A percentile compares a stretch with the other conserved stretches of the same genome.
Evolutionary conservation across 2,888 invertebrate species (phyloP).

Genomic region (Microchrysa polita): DNA sequence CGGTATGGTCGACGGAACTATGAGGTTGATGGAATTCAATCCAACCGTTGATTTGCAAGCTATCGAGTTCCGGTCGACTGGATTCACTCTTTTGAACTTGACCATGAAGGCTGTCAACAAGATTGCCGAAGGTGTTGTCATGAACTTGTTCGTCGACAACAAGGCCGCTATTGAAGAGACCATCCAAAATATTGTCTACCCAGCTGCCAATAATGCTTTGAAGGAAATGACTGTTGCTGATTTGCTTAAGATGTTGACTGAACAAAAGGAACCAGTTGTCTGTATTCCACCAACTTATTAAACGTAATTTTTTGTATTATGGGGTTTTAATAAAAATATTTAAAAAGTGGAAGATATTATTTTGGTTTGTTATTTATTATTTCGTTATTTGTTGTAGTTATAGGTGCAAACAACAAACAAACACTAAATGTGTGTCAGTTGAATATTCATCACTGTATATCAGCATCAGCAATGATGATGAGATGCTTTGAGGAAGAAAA

Average conservation of each 20-base stretch:
- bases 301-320: neutral
- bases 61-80: conserved; percentile 19
- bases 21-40: conserved; percentile 20
- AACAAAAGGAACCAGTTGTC: conserved; percentile 22
- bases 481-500: no score
- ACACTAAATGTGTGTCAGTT: no score
- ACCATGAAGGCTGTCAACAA: conserved; percentile 31
- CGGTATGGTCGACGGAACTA: conserved; percentile 32
- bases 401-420: no score
- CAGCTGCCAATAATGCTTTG: conserved; percentile 35
- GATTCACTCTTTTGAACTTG: conserved; percentile 7
- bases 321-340: no score
- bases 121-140: conserved; percentile 8
- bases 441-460: no score
- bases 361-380: no score
- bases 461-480: no score
- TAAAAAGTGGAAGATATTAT: no score
- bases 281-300: conserved; percentile 30
- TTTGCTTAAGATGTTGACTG: conserved; percentile 37
- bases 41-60: neutral
- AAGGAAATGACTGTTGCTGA: conserved; percentile 32
- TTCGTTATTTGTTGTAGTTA: no score
- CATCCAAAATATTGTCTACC: conserved; percentile 16
- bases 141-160: conserved; percentile 20
- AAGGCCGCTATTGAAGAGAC: conserved; percentile 24